phyloP scores from a whole-genome alignment of 2,113 vertebrate genomes.

The Nothobranchius kuhntae region DNA sequence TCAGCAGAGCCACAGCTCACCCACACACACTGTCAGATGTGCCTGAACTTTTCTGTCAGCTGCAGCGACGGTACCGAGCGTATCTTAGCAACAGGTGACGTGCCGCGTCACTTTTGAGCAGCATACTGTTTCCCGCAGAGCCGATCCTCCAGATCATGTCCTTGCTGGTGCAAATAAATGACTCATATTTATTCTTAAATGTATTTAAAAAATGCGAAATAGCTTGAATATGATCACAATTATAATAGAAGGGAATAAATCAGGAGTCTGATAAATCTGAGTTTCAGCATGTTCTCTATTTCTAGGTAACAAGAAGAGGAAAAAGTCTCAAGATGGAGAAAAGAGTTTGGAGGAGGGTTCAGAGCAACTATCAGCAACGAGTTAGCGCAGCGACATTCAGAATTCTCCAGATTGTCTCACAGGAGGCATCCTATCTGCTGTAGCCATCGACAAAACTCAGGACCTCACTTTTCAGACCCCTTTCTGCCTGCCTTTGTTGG shows the following conservation, averaged over 20 bases:
- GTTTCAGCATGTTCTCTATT: slow-evolving; percentile 34
- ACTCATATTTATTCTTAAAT: slow-evolving; percentile 24
- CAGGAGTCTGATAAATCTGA: neutral
- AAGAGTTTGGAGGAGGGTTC: slow-evolving; percentile 82
- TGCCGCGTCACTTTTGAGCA: slow-evolving; percentile 11
- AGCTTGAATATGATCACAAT: no score
- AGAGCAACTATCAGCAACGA: slow-evolving; percentile 68
- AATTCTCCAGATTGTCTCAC: slow-evolving; percentile 29
- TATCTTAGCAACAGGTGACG: slow-evolving; percentile 76
- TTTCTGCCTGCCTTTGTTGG: slow-evolving; percentile 28
- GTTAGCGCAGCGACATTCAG: slow-evolving; percentile 62
- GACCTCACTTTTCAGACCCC: slow-evolving; percentile 39
- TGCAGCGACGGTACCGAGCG: slow-evolving; percentile 21
- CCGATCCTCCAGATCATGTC: slow-evolving; percentile 32
- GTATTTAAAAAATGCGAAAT: neutral
- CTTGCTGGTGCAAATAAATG: slow-evolving; percentile 10
- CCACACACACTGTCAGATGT: slow-evolving; percentile 39
- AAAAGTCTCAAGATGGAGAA: slow-evolving; percentile 82
- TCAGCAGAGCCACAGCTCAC: slow-evolving; percentile 10
- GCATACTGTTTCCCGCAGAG: slow-evolving; percentile 30
- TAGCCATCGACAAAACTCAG: slow-evolving; percentile 62
- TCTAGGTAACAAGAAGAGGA: slow-evolving; percentile 89
- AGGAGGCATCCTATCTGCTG: slow-evolving; percentile 47
- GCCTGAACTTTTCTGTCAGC: slow-evolving; percentile 35
- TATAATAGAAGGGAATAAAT: no score